These are phyloP conservation scores for Drosophila nasuta DNA, from an alignment of 1,140 invertebrate species.

Conservation along the genomic window DNA sequence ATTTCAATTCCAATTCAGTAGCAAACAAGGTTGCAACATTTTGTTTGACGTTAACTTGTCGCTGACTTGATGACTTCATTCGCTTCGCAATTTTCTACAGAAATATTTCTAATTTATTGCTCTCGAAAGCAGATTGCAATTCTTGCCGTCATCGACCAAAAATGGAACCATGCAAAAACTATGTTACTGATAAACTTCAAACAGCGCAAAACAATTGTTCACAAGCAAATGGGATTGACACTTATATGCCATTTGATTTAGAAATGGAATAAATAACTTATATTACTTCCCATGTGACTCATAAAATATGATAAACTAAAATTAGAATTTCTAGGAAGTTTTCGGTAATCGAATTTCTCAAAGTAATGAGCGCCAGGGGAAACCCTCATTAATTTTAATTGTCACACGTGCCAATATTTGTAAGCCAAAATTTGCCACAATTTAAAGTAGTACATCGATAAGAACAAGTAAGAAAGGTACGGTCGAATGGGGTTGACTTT, in stretches of 20 bases:
- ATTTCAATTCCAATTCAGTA: slow-evolving; percentile 34
- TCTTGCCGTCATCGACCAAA: slow-evolving; percentile 36
- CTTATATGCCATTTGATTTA: no score
- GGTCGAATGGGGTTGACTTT: no score
- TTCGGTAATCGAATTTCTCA: slow-evolving; percentile 8
- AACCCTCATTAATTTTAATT: slow-evolving; percentile 39
- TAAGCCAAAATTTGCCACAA: slow-evolving; percentile 9
- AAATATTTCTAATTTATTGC: slow-evolving; percentile 46
- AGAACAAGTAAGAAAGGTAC: background rate
- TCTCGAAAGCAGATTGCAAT: slow-evolving; percentile 34
- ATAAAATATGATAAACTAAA: no score
- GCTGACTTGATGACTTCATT: slow-evolving; percentile 46
- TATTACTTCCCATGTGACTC: no score
- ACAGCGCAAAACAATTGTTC: no score
- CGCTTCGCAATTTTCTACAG: slow-evolving; percentile 44
- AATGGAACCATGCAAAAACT: slow-evolving; percentile 21
- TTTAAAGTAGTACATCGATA: slow-evolving; percentile 12
- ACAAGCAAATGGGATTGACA: no score
- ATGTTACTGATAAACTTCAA: slow-evolving; percentile 20
- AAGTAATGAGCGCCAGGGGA: slow-evolving; percentile 14
- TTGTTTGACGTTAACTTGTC: slow-evolving; percentile 3
- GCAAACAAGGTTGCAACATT: slow-evolving; percentile 16
- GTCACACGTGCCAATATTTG: slow-evolving; percentile 35
- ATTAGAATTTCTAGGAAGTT: background rate
- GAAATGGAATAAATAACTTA: no score